These are phyloP conservation scores for Mizuhopecten yessoensis DNA, from an alignment of 1,140 invertebrate species.

Conservation along the genomic window DNA sequence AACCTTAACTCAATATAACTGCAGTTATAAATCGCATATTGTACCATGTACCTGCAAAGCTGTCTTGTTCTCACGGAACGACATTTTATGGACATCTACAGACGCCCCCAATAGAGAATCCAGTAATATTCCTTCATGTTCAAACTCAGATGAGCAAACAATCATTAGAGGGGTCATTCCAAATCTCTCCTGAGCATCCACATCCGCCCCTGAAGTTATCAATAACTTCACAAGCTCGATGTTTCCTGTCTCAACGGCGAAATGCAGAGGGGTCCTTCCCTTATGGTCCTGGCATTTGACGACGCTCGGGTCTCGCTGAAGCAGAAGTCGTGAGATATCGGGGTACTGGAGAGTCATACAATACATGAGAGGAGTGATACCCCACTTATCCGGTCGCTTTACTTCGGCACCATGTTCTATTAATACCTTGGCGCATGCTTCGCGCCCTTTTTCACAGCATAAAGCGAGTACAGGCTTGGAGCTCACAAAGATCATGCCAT, in stretches of 20 bases:
- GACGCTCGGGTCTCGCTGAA: constrained; percentile 50
- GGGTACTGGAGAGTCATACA: constrained; percentile 57
- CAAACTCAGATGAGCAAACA: constrained; percentile 47
- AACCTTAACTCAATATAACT: too few relatives aligned
- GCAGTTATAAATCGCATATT: too few relatives aligned
- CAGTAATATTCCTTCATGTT: constrained; percentile 43
- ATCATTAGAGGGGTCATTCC: constrained; percentile 65
- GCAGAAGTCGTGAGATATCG: constrained; percentile 59
- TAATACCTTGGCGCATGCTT: constrained; percentile 55
- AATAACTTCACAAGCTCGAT: constrained; percentile 50
- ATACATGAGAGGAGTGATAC: constrained; percentile 69
- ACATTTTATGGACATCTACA: constrained; percentile 54
- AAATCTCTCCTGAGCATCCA: constrained; percentile 52
- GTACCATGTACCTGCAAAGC: constrained; percentile 65
- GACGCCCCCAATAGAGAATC: constrained; percentile 55
- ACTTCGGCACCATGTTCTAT: constrained; percentile 61
- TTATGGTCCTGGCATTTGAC: constrained; percentile 57
- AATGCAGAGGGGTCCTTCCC: constrained; percentile 63
- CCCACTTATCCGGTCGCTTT: constrained; percentile 66
- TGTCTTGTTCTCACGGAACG: constrained; percentile 62
- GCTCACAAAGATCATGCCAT: constrained; percentile 48
- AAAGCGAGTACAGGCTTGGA: constrained; percentile 60
- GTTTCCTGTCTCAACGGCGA: constrained; percentile 56
- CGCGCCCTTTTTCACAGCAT: constrained; percentile 62
- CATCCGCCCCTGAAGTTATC: constrained; percentile 55